A percentile compares a stretch with the other conserved stretches of the same genome.
Conservation (phyloP, 2,797 vertebrate genomes). For the Pogonophryne albipinna region DNA sequence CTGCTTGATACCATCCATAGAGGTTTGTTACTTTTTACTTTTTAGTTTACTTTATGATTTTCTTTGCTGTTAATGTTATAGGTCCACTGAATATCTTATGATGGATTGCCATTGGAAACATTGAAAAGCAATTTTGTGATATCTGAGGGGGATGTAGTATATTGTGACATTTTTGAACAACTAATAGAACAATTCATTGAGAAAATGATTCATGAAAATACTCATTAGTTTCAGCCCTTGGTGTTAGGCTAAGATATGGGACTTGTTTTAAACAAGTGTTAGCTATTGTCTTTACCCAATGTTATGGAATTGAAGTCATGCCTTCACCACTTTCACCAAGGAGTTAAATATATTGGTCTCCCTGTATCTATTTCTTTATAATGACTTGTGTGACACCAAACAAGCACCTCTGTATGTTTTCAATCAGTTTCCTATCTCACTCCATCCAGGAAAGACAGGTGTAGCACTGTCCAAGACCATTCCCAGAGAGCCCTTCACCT, state of each 20-base stretch:
- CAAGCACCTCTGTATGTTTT: slow-evolving; percentile 7
- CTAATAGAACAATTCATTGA: neutral
- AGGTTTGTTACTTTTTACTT: slow-evolving; percentile 69
- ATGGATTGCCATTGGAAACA: neutral
- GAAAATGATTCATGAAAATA: neutral
- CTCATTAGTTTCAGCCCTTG: neutral
- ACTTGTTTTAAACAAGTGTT: neutral
- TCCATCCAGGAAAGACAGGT: slow-evolving; percentile 85
- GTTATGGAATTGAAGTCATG: neutral
- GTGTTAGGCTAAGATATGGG: neutral
- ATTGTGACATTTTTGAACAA: neutral
- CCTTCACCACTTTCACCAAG: neutral
- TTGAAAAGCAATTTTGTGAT: neutral
- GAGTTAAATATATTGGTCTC: neutral
- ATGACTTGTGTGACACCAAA: neutral
- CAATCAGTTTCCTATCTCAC: slow-evolving; percentile 28
- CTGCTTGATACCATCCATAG: slow-evolving; percentile 93
- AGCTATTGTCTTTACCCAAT: neutral
- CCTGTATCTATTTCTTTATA: neutral
- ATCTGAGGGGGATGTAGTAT: neutral
- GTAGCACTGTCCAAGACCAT: slow-evolving; percentile 63
- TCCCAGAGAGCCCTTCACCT: slow-evolving; percentile 89
- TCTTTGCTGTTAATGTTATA: neutral
- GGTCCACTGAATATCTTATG: neutral
- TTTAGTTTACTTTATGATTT: neutral